Base-by-base conservation (phyloP, 2,797 vertebrate species). In the Alcedo atthis region DNA sequence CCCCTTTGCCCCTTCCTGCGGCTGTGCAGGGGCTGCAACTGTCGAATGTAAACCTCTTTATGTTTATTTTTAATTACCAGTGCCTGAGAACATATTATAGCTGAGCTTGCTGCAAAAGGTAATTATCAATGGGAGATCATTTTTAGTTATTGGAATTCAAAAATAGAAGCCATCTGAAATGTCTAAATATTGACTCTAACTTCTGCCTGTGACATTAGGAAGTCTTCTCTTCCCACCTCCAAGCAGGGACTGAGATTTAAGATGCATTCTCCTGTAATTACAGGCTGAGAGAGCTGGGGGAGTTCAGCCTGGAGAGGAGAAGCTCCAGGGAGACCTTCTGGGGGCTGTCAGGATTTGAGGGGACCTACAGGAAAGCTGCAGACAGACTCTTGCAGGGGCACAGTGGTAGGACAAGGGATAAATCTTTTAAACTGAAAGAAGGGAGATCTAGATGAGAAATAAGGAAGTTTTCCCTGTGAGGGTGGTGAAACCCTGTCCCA, bases 11-110 rank as follows among this genome's bases (percentile, higher is more conserved):
- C 35, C 30, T 7, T 10, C 9, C 25, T 20, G 25, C 19, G 32
- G 0, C 2, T 14, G 7, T 2, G 37, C 17, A 14, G 1, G 0
- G 5, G 28, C 28, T 18, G 8, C 12, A 12, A 2, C 51, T 30
- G n/a, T 8, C 42, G 5, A 4, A 18, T 1, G 5, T 10, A 20
- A 75, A 24, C 59, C 71, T 43, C 40, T 11, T 40, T 5, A 33
- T 8, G 4, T 10, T 24, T 32, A 6, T 28, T 21, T 4, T 55
- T 30, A 20, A 24, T 8, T 54, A 7, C 21, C 28, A 4, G 1
- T 3, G 54, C 18, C 54, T 8, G 2, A 24, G 67, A 10, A 30
- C 5, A 4, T 40, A 5, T 7, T 32, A 2, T 1, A 21, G 16
- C 28, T 54, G 4, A 17, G 20, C 74, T 78, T 2, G 4, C 66